Base-by-base conservation (phyloP, 2,113 vertebrate species). In the Perca fluviatilis region DNA sequence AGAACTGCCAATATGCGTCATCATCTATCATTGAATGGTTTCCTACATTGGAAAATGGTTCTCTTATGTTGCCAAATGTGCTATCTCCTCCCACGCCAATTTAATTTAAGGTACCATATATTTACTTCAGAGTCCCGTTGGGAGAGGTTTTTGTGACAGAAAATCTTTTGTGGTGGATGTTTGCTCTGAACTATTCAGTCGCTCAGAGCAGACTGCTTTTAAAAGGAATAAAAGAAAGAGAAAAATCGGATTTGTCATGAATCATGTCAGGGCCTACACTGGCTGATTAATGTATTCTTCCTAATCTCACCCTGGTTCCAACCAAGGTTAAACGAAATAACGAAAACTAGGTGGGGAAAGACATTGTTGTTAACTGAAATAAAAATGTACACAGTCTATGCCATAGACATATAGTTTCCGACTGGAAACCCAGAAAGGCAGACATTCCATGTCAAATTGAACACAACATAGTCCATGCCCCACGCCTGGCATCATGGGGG, bases 231-330 rank as follows among this genome's bases (percentile, higher is more conserved):
- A 43, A 43, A 43, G 40, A 43, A 43, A 43, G 10, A 58, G 11
- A 61, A 77, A 71, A 53, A 76, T 62, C 25, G 21, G 50, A 64
- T 74, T 74, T 80, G 68, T 74, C 70, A 69, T 63, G 82, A 83
- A 47, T 79, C 74, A 85, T 74, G 68, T 51, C 56, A 58, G 40
- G 47, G 64, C 25, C 74, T 30, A 5, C 77, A 58, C 57, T 19
- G 74, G 30, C 36, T n/a, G 54, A 85, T 83, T 79, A 61, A 86
- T 80, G 49, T 18, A 74, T 80, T 82, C 43, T 43, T 77, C 27
- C 54, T 60, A 67, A 73, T 85, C 36, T 11, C 61, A 67, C 36
- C 27, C 21, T 72, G 33, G 18, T 69, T 74, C 6, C 33, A 66
- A 71, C 60, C 40, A 43, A 43, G 40, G 40, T 43, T 43, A 33